Base-by-base conservation (phyloP, 2,888 invertebrate species). In the Hanleya hanleyi region DNA sequence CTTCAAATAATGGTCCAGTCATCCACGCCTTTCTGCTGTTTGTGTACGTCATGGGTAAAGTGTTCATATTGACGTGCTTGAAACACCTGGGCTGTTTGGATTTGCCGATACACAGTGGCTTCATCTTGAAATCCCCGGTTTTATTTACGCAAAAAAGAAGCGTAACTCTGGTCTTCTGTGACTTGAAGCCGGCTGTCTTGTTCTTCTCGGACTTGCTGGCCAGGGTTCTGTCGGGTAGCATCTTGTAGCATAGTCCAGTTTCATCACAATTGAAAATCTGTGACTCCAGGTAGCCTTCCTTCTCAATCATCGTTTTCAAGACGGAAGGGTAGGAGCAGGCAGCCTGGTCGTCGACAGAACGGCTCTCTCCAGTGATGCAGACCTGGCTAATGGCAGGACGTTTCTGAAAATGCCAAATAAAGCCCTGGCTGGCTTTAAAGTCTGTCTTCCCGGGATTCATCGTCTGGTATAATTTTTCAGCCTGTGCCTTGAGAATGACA, bases 241-340 rank as follows among this genome's bases (percentile, higher is more conserved):
- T 79, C 67, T 76, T 82, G 74, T 71, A 82, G 69, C 70, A 78
- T 29, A 80, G 71, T 12, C 73, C 73, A 32, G 80, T 80, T 69
- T 82, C 77, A 50, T 79, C 78, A 50, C 67, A 65, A 47, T 81
- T 51, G 51, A 51, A 68, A n/a, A n/a, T n/a, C n/a, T n/a, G n/a
- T n/a, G n/a, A n/a, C n/a, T n/a, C n/a, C n/a, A n/a, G n/a, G n/a
- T n/a, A n/a, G n/a, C n/a, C n/a, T n/a, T n/a, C n/a, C n/a, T n/a
- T n/a, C n/a, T n/a, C n/a, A n/a, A n/a, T n/a, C n/a, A n/a, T n/a
- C n/a, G n/a, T n/a, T n/a, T n/a, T n/a, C n/a, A n/a, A n/a, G n/a
- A n/a, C n/a, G n/a, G n/a, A n/a, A n/a, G n/a, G n/a, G n/a, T n/a
- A n/a, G n/a, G n/a, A n/a, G n/a, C n/a, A n/a, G n/a, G n/a, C n/a